A percentile compares a stretch with the other conserved stretches of the same genome.
Conservation (phyloP, 2,888 invertebrate genomes). For the Amblyjoppa proteus region DNA sequence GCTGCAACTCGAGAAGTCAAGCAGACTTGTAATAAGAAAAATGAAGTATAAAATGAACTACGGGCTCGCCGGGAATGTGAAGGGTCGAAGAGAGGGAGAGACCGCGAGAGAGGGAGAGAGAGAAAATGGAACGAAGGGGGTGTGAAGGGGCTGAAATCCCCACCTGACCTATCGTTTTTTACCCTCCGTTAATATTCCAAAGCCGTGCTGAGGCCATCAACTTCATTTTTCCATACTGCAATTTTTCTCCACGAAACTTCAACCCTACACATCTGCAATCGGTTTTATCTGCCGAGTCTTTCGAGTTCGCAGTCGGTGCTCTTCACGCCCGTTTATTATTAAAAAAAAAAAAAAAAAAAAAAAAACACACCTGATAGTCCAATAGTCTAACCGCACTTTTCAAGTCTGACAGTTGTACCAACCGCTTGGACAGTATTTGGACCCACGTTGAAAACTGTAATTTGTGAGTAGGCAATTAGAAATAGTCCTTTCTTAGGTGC, state of each 20-base stretch:
- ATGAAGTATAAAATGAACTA: constrained; percentile 3
- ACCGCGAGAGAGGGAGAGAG: not conserved
- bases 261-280: not conserved
- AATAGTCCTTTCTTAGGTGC: too few species aligned
- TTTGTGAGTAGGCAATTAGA: too few species aligned
- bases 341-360: too few species aligned
- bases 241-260: not conserved
- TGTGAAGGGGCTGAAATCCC: constrained; percentile 16
- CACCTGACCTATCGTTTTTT: constrained; percentile 33
- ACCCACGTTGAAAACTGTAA: too few species aligned
- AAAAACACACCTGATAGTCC: too few species aligned
- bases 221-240: not conserved
- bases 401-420: too few species aligned
- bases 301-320: too few species aligned
- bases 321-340: too few species aligned
- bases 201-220: constrained; percentile 2
- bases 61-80: not conserved
- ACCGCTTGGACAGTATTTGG: too few species aligned
- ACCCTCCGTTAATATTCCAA: constrained; percentile 31
- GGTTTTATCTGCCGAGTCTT: not conserved
- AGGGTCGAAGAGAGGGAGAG: not conserved
- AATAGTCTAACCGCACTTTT: too few species aligned
- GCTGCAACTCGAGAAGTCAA: not conserved
- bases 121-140: constrained; percentile 5
- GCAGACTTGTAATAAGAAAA: constrained; percentile 7